Conservation (phyloP, 2,888 invertebrate genomes). For the Conus canariensis region DNA sequence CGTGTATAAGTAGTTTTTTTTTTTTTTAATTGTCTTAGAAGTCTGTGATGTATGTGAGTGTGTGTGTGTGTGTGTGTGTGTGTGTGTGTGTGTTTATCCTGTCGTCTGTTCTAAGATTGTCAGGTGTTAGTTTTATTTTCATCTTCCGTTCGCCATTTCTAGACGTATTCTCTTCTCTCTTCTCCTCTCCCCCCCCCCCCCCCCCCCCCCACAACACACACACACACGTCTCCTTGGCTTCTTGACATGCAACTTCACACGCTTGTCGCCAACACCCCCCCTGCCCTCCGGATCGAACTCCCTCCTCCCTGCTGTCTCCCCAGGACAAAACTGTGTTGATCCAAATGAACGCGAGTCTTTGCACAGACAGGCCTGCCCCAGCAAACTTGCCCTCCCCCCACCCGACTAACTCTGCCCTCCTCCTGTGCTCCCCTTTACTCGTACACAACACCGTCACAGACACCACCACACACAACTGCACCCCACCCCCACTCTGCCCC, state of each 20-base stretch:
- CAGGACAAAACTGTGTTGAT: slow-evolving; percentile 34
- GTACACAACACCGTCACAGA: too few species aligned
- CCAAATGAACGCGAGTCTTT: not conserved
- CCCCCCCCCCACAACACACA: not conserved
- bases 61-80: slow-evolving; percentile 5
- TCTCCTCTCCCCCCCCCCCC: not conserved
- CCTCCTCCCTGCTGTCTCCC: not conserved
- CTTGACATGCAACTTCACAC: slow-evolving; percentile 23
- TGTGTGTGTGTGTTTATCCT: not conserved
- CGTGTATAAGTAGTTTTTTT: too few species aligned
- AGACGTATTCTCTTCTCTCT: not conserved
- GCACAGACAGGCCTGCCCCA: not conserved
- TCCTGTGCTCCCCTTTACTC: too few species aligned
- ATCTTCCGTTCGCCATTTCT: too few species aligned
- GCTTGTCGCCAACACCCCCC: slow-evolving; percentile 17
- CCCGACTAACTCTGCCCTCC: too few species aligned
- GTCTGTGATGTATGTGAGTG: too few species aligned
- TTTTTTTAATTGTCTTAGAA: too few species aligned
- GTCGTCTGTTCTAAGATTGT: not conserved
- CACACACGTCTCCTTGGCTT: not conserved
- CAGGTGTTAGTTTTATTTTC: too few species aligned
- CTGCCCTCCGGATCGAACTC: not conserved
- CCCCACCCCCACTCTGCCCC: too few species aligned
- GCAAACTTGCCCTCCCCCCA: too few species aligned
- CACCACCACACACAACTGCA: too few species aligned